phyloP scores from a whole-genome alignment of 64 coral and sea anemone species.

The Stichodactyla helianthus region DNA sequence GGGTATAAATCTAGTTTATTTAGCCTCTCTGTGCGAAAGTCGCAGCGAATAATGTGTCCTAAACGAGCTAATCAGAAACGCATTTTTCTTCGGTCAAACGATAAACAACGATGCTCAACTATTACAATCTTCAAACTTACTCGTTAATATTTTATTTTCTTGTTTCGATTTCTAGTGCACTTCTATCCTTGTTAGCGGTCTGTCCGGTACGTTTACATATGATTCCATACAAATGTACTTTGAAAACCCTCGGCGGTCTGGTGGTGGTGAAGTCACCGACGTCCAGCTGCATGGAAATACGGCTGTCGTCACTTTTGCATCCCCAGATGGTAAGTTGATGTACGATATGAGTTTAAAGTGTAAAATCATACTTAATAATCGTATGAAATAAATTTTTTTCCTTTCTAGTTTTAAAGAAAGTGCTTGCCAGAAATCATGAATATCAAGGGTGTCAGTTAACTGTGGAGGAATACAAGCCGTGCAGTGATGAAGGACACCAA shows the following conservation, averaged over 20 bases:
- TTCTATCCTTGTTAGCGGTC: background rate
- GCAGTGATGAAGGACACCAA: background rate
- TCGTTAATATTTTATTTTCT: too few species aligned
- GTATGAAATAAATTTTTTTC: background rate
- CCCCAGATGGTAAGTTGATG: background rate
- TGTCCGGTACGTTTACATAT: constrained; percentile 6
- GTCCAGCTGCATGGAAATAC: background rate
- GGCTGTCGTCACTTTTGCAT: constrained; percentile 10
- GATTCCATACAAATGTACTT: constrained; percentile 30
- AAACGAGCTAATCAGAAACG: too few species aligned
- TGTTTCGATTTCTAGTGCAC: background rate
- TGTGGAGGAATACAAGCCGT: background rate
- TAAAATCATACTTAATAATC: too few species aligned
- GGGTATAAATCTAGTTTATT: too few species aligned
- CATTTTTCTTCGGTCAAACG: too few species aligned
- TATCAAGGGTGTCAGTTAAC: background rate
- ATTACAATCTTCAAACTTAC: too few species aligned
- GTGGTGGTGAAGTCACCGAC: constrained; percentile 13
- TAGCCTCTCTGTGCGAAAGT: too few species aligned
- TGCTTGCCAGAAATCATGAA: background rate
- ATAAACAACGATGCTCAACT: too few species aligned
- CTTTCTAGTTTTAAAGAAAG: background rate
- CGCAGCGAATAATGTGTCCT: too few species aligned
- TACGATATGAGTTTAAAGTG: background rate
- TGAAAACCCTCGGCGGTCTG: constrained; percentile 37